Evolutionary conservation across 2,113 vertebrate species (phyloP).

Genomic region (Datnioides undecimradiatus): DNA sequence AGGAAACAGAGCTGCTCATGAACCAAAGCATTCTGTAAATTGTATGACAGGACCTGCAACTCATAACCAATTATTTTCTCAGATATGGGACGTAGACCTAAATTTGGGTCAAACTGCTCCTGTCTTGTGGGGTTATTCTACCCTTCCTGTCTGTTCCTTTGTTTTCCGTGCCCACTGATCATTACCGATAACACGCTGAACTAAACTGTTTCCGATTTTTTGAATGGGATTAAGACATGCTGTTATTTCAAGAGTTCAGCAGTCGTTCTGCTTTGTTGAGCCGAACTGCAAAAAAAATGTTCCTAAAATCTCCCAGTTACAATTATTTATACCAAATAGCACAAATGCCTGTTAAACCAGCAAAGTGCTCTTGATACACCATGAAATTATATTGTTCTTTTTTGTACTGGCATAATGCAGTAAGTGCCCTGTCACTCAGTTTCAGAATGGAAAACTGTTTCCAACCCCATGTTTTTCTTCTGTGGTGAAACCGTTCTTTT

Average conservation of each 20-base stretch:
- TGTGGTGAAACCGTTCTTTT: constrained; percentile 7
- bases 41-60: constrained; percentile 23
- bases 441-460: constrained; percentile 11
- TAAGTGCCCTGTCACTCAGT: constrained; percentile 15
- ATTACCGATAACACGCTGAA: constrained; percentile 25
- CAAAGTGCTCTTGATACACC: neutral
- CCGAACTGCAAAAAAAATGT: neutral
- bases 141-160: constrained; percentile 30
- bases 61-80: constrained; percentile 40
- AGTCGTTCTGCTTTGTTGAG: neutral
- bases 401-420: neutral
- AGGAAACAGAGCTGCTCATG: constrained; percentile 28
- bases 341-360: constrained; percentile 15
- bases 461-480: neutral
- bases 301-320: constrained; percentile 2
- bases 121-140: constrained; percentile 27
- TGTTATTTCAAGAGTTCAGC: constrained; percentile 8
- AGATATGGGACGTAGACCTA: constrained; percentile 4
- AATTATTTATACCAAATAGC: neutral
- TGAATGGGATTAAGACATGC: neutral
- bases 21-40: constrained; percentile 16
- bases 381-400: constrained; percentile 32
- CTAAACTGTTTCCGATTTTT: constrained; percentile 13
- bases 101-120: constrained; percentile 40
- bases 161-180: constrained; percentile 36